Base-by-base conservation (phyloP, 2,888 invertebrate species). In the Scaptomyza reducta region DNA sequence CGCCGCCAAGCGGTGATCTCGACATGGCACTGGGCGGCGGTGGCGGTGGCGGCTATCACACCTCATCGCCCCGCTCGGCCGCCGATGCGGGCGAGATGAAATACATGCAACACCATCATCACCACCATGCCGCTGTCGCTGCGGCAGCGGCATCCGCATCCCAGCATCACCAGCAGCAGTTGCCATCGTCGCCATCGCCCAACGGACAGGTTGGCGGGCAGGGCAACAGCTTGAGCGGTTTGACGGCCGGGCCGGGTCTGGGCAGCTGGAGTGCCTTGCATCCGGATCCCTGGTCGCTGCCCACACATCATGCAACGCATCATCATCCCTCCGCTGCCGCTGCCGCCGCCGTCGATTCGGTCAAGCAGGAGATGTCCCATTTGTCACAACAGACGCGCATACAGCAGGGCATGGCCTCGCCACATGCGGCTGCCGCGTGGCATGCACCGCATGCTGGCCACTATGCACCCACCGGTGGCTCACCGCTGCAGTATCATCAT, bases 1-100 rank as follows among this genome's bases (percentile, higher is more conserved):
- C 97, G 93, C 96, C 96, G 93, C 95, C 96, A 92, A 91, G 91
- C 79, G 95, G 96, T 93, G 96, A 96, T 91, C 93, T 94, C 90
- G 93, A 94, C 90, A 93, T 94, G 92, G 93, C 93, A 81, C 94
- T 96, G 92, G 96, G 96, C 91, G 95, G 95, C 92, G 95, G 95
- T 90, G 77, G 77, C 33, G 80, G 80, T 46, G 72, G 71, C 92
- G 96, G 96, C 92, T 96, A 96, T 92, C 95, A 95, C 92, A 93
- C 93, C 68, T 93, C 93, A 65, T 96, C 96, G 93, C 97, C 97
- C 91, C 94, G 96, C 90, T 96, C 95, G 88, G 96, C 96, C 89
- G 94, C 95, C 79, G 96, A 96, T 93, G 96, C 96, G 89, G 96
- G 96, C 89, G 98, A 98, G 93, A 97, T 98, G 97, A 98, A 98